Conservation (phyloP, 2,888 invertebrate genomes). For the Rhorus exstirpatorius region DNA sequence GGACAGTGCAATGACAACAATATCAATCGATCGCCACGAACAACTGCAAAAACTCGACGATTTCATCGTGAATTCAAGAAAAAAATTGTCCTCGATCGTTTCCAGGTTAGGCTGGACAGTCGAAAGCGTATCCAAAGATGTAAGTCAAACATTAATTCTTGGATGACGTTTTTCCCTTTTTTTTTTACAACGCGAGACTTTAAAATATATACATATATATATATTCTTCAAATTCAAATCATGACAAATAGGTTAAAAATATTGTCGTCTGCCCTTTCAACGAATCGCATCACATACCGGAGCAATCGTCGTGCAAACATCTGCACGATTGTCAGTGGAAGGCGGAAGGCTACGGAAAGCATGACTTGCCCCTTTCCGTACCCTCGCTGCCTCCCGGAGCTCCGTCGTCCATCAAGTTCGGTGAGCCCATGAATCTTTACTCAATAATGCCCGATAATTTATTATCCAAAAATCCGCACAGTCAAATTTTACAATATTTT, state of each 20-base stretch:
- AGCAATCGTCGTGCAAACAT: slow-evolving; percentile 85
- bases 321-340: slow-evolving; percentile 86
- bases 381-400: slow-evolving; percentile 78
- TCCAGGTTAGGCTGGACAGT: slow-evolving; percentile 75
- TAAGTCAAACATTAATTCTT: slow-evolving; percentile 64
- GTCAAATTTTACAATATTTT: not conserved
- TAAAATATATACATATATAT: too few species aligned
- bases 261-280: slow-evolving; percentile 86
- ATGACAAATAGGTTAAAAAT: slow-evolving; percentile 76
- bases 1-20: slow-evolving; percentile 20
- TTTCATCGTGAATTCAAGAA: slow-evolving; percentile 72
- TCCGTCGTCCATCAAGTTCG: slow-evolving; percentile 82
- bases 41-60: slow-evolving; percentile 72
- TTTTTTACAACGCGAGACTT: too few species aligned
- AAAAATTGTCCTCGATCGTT: slow-evolving; percentile 72
- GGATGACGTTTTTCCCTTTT: not conserved
- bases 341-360: slow-evolving; percentile 85
- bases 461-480: too few species aligned
- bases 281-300: slow-evolving; percentile 85
- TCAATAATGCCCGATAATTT: too few species aligned
- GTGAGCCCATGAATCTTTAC: slow-evolving; percentile 74
- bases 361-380: slow-evolving; percentile 86
- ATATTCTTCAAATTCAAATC: too few species aligned
- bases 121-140: slow-evolving; percentile 73
- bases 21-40: slow-evolving; percentile 64